Conservation (phyloP, 2,113 vertebrate genomes). For the Neodon shergylaensis region DNA sequence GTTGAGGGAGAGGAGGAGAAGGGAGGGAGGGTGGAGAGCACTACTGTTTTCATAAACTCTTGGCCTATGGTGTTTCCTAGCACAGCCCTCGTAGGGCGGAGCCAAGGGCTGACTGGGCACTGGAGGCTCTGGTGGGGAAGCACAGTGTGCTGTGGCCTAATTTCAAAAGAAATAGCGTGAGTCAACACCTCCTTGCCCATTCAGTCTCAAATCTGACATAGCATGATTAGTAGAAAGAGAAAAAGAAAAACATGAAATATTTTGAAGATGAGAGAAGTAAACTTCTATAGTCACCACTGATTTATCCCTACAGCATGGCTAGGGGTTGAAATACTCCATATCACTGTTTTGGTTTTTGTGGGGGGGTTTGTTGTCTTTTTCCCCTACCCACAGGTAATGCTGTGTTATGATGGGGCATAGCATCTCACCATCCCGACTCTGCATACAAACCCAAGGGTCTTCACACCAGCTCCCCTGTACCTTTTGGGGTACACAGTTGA, state of each 20-base stretch:
- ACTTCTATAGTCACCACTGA: slow-evolving; percentile 85
- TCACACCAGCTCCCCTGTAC: slow-evolving; percentile 1
- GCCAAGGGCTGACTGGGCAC: slow-evolving; percentile 69
- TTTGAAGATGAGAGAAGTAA: slow-evolving; percentile 86
- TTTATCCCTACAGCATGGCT: slow-evolving; percentile 84
- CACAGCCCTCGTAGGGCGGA: slow-evolving; percentile 69
- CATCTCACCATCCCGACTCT: slow-evolving; percentile 77
- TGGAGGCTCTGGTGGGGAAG: slow-evolving; percentile 71
- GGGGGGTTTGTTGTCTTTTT: not conserved
- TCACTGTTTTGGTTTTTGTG: slow-evolving; percentile 43
- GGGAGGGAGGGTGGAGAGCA: slow-evolving; percentile 32
- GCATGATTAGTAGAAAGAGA: slow-evolving; percentile 82
- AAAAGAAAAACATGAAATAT: slow-evolving; percentile 78
- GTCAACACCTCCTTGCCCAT: slow-evolving; percentile 80
- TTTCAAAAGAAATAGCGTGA: slow-evolving; percentile 60
- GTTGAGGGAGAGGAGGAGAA: not conserved
- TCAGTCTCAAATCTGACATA: slow-evolving; percentile 81
- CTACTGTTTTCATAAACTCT: slow-evolving; percentile 71
- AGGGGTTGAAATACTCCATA: slow-evolving; percentile 71
- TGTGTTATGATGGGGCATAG: slow-evolving; percentile 79
- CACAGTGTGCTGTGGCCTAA: slow-evolving; percentile 59
- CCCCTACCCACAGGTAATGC: slow-evolving; percentile 78
- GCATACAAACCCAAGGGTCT: slow-evolving; percentile 77
- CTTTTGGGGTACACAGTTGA: not conserved
- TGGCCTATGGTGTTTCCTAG: slow-evolving; percentile 62